Evolutionary conservation across 2,113 vertebrate genomes (phyloP), one percentile per base, ranked within the genome.

Genomic region (Myotis brandtii): DNA sequence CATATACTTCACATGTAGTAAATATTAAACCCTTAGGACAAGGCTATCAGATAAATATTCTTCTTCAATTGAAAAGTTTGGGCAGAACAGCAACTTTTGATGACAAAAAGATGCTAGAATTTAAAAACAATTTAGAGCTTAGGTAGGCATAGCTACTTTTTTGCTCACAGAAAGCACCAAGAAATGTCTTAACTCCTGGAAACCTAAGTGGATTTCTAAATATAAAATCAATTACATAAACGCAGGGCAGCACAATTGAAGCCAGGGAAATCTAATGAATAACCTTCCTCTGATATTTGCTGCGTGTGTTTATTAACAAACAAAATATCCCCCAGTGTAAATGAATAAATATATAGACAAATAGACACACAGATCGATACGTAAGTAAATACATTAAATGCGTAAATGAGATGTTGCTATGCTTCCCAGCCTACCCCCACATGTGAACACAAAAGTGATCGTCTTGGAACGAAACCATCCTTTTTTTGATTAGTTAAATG

Each of bases 141-240:
- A n/a, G 40, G 5, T 27, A 62, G 77, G 56, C 25, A 25, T 34
- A 23, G 30, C 9, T 89, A 70, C 4, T 79, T 37, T 80, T 75
- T 50, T 54, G 2, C 67, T 86, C 7, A 88, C 1, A 72, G 62
- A 89, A 50, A 80, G 21, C 13, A 76, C 66, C 4, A 91, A 48
- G 17, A 84, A 91, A 80, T 82, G 4, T 34, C 17, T 95, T 69
- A n/a, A 70, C 93, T 95, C 23, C 34, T 62, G 17, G 46, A 93
- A 93, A 77, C n/a, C 4, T 21, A 82, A 52, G 5, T 80, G 8
- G 70, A 48, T 67, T 81, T 92, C 69, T 13, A 50, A 50, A 50
- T 73, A 89, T 92, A 87, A 91, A 89, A 91, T 83, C 30, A 81
- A 84, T 93, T 64, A 12, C 48, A 18, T 70, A 87, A 91, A 66